Conservation (phyloP, 2,888 invertebrate genomes). For the Eledone cirrhosa region DNA sequence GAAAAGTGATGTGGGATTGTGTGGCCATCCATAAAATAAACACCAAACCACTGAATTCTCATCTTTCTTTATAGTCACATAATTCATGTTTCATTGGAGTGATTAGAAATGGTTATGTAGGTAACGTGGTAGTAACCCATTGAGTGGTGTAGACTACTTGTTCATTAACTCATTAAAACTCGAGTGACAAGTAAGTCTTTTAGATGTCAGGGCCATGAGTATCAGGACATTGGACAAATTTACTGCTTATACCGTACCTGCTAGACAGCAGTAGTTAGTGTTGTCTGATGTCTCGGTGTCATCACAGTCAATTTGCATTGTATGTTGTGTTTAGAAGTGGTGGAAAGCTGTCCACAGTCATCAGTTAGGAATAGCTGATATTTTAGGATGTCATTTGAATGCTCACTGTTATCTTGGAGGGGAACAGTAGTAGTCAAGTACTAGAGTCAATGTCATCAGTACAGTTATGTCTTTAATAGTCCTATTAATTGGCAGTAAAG, state of each 20-base stretch:
- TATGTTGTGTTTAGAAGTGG: background rate
- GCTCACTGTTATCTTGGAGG: slow-evolving; percentile 24
- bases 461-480: slow-evolving; percentile 23
- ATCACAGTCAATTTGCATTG: slow-evolving; percentile 19
- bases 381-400: slow-evolving; percentile 17
- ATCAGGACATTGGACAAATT: too few relatives aligned
- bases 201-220: too few relatives aligned
- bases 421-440: slow-evolving; percentile 22
- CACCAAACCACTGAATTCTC: background rate
- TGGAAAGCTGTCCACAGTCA: slow-evolving; percentile 15
- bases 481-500: background rate
- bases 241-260: too few relatives aligned
- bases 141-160: too few relatives aligned
- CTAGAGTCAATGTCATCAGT: slow-evolving; percentile 26
- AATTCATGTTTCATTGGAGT: too few relatives aligned
- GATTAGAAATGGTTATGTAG: too few relatives aligned
- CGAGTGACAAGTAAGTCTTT: too few relatives aligned
- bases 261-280: slow-evolving; percentile 11
- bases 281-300: slow-evolving; percentile 23
- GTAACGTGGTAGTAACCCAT: too few relatives aligned
- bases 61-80: too few relatives aligned
- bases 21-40: slow-evolving; percentile 12
- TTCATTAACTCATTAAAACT: too few relatives aligned
- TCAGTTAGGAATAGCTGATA: background rate
- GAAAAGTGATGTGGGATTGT: background rate